Evolutionary conservation across 2,888 invertebrate genomes (phyloP), one percentile per base, ranked within the genome.

Genomic region (Troides aeacus): DNA sequence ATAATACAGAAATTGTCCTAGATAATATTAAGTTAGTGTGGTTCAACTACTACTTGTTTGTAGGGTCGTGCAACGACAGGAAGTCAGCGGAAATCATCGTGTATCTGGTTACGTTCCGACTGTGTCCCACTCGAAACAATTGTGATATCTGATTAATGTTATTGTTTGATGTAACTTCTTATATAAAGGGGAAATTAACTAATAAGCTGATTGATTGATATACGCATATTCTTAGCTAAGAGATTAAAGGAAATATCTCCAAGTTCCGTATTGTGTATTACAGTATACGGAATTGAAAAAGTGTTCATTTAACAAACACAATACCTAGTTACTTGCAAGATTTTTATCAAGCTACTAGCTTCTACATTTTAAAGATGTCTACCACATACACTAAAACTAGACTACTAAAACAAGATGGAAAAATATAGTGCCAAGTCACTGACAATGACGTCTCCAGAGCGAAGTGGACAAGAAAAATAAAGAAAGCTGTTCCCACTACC

Each of bases 81-180:
- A 82, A 77, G 81, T 78, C 76, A 78, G 76, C 82, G 82, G 83
- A 83, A 81, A 78, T 77, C 75, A 74, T 74, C 76, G 78, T 76
- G 78, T 79, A 73, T 83, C 80, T 75, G 72, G 75, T 82, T 83
- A 78, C 81, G 76, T 77, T 77, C 71, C 72, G 71, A 74, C 63
- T 50, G 53, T 62, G 70, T 67, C 66, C 66, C 70, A 70, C 64
- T 67, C 70, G 64, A 66, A 66, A 70, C 70, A 70, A 70, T 70
- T 64, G 66, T 57, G 56, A 65, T 61, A 67, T 18, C 64, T 70
- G 63, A 64, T 70, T 67, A 64, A 59, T 64, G 57, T 66, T 62
- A 62, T 69, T 62, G 62, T 70, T 66, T 59, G 50, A 62, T 62
- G 39, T 2, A 18, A 39, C 42, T 65, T 64, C 50, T 12, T 50